phyloP scores from a whole-genome alignment of 92 coral and sea anemone genomes.

The Palythoa heliodiscus region DNA sequence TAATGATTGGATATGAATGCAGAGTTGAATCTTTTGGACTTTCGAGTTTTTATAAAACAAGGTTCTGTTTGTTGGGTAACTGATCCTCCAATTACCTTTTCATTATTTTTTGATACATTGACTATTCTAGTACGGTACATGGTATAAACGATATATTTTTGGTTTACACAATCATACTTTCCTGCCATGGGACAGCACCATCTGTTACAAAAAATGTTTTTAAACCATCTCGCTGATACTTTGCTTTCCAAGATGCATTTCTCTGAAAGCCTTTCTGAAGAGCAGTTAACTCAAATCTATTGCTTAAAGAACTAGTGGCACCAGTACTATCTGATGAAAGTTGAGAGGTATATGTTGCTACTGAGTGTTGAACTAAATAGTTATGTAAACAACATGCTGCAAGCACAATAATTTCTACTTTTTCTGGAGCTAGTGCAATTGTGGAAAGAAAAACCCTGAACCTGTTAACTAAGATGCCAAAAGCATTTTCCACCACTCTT shows the following conservation, averaged over 20 bases:
- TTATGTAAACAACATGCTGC: conserved; percentile 40
- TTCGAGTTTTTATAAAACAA: conserved; percentile 14
- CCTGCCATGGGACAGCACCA: conserved; percentile 66
- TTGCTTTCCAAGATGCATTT: conserved; percentile 57
- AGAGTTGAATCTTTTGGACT: conserved; percentile 16
- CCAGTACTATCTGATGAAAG: conserved; percentile 50
- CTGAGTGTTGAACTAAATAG: conserved; percentile 54
- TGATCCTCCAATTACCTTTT: conserved; percentile 18
- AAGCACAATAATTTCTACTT: conserved; percentile 34
- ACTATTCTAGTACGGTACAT: no score
- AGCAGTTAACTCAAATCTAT: conserved; percentile 30
- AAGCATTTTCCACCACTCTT: conserved; percentile 38
- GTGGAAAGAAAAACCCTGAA: conserved; percentile 44
- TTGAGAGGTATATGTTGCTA: conserved; percentile 48
- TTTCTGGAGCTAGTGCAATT: conserved; percentile 37
- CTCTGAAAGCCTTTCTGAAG: conserved; percentile 37
- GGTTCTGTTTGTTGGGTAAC: conserved; percentile 12
- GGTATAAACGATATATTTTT: conserved; percentile 30
- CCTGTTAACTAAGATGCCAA: conserved; percentile 43
- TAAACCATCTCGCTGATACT: conserved; percentile 49
- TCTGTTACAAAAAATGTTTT: conserved; percentile 51
- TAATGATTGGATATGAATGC: conserved; percentile 9
- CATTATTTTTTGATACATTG: conserved; percentile 17
- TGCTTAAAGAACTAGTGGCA: conserved; percentile 50
- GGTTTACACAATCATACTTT: conserved; percentile 32